Evolutionary conservation across 2,888 invertebrate genomes (phyloP).

Genomic region (Melinaea marsaeus): DNA sequence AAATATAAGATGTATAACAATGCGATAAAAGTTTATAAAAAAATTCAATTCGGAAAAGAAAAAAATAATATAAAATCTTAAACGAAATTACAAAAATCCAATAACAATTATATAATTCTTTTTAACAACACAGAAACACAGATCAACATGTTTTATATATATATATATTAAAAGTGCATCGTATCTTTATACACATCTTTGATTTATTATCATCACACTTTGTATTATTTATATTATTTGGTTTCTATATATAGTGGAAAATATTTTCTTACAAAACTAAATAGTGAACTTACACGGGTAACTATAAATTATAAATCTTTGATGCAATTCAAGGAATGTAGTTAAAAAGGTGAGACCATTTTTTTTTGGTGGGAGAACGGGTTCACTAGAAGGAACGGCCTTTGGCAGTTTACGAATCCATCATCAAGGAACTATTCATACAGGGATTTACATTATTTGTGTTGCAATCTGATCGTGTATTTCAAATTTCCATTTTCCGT

Average conservation of each 20-base stretch:
- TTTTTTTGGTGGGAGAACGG: conserved; percentile 54
- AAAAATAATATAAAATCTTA: conserved; percentile 30
- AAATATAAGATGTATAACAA: conserved; percentile 19
- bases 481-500: conserved; percentile 57
- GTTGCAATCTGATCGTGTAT: conserved; percentile 69
- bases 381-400: conserved; percentile 34
- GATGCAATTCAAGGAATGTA: conserved; percentile 57
- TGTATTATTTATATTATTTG: conserved; percentile 49
- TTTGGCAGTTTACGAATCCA: conserved; percentile 19
- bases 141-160: conserved; percentile 58
- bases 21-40: conserved; percentile 16
- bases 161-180: conserved; percentile 15
- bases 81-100: conserved; percentile 58
- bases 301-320: conserved; percentile 49
- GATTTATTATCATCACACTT: conserved; percentile 63
- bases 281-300: conserved; percentile 58
- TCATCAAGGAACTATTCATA: conserved; percentile 34
- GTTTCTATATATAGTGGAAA: conserved; percentile 32
- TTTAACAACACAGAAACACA: conserved; percentile 54
- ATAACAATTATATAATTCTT: conserved; percentile 47
- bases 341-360: conserved; percentile 46
- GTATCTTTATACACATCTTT: conserved; percentile 41
- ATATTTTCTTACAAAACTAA: conserved; percentile 31
- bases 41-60: conserved; percentile 12
- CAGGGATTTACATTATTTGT: conserved; percentile 41